Base-by-base conservation (phyloP, 2,113 vertebrate genomes). In the Mus musculus region DNA sequence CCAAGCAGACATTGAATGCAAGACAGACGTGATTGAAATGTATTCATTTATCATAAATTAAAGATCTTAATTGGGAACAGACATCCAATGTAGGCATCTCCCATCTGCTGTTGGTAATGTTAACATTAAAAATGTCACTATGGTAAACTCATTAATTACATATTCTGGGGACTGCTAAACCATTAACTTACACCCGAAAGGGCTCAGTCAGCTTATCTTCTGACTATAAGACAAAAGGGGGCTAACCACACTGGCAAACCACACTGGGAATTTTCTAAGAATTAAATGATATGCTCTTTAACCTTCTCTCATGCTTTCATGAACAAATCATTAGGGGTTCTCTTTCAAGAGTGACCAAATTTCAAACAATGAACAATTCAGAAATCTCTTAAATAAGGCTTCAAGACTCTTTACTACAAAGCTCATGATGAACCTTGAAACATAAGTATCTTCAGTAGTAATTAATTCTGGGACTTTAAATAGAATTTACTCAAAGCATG, bases 21-120 rank as follows among this genome's bases (percentile, higher is more conserved):
- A 96, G 89, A 49, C 90, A 96, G 93, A 89, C 65, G 85, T 96
- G 97, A 98, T 95, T 96, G 96, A 97, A 97, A 97, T 90, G 59
- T 97, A 93, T 96, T 96, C 94, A 94, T 97, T 97, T 97, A 97
- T 96, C 96, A 96, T 97, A 97, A 93, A 95, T 96, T 91, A 46
- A 93, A 93, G 67, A 93, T 87, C 94, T 94, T 95, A 98, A 95
- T 94, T 96, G 80, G 95, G 97, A 96, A 90, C 93, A 97, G 95
- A 93, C 65, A 96, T 49, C 46, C 61, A 93, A 88, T 91, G 46
- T 54, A 97, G 92, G 95, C 89, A 98, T 96, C 52, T 97, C 95
- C 96, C 94, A 96, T 96, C 91, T 97, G 96, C 86, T 91, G 71
- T 88, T 93, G 81, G 88, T 89, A 96, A 90, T 96, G 88, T 90